A percentile compares a stretch with the other conserved stretches of the same genome.
phyloP scores from a whole-genome alignment of 2,888 invertebrate species.

The Ochropacha duplaris region DNA sequence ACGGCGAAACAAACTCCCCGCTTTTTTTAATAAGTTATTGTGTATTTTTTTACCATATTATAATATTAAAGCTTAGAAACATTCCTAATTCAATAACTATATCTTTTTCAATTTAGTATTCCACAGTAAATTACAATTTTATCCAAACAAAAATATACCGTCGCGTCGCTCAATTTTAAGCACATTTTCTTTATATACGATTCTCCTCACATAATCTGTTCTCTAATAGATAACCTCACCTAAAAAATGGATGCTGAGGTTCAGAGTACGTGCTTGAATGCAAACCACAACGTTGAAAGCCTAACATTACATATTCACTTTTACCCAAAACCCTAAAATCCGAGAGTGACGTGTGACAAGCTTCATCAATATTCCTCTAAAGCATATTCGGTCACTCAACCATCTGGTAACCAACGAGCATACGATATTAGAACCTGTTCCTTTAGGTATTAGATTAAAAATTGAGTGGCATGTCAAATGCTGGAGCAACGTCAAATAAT shows the following conservation, averaged over 20 bases:
- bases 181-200: neutral
- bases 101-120: too few relatives aligned
- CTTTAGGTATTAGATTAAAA: neutral
- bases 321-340: slow-evolving; percentile 3
- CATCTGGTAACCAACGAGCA: neutral
- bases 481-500: neutral
- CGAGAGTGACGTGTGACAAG: slow-evolving; percentile 2
- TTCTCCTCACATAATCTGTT: neutral
- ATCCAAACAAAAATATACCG: too few relatives aligned
- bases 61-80: too few relatives aligned
- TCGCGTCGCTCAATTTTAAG: too few relatives aligned
- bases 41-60: too few relatives aligned
- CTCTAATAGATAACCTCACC: neutral
- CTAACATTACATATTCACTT: slow-evolving; percentile 7
- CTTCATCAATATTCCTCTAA: slow-evolving; percentile 6
- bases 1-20: too few relatives aligned
- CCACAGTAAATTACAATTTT: too few relatives aligned
- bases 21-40: too few relatives aligned
- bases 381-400: slow-evolving; percentile 1
- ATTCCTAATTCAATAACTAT: too few relatives aligned
- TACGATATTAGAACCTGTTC: neutral
- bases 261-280: neutral
- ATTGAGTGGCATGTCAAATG: neutral
- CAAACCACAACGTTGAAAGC: slow-evolving; percentile 2
- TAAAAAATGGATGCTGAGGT: neutral